Evolutionary conservation across 2,113 vertebrate genomes (phyloP), one percentile per base, ranked within the genome.

Genomic region (Orcinus orca): DNA sequence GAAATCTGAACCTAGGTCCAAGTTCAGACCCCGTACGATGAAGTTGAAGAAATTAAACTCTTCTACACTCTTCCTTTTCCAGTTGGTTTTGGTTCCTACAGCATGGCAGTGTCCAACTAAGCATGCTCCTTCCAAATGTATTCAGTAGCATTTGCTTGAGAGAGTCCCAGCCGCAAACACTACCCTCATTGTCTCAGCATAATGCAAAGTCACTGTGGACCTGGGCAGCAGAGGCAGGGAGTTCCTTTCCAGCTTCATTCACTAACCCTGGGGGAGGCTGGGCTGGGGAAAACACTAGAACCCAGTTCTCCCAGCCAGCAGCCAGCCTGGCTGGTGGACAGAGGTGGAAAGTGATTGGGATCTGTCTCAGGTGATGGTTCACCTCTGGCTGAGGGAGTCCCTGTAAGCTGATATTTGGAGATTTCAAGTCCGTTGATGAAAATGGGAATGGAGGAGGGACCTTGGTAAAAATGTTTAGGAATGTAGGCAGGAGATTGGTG

Each of bases 121-220:
- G 47, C 71, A 33, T 14, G 25, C 8, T 20, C 36, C 36, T 68
- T 93, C 79, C 70, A 87, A 95, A 31, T 0, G 0, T 47, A 84
- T 81, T 92, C 62, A 38, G 50, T 94, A 97, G 26, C 79, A 80
- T 96, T 89, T 96, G 63, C 87, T 84, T 87, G 36, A 47, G 20
- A 92, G 36, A 58, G 15, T 41, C 47, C 38, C 12, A 31, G 71
- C n/a, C 88, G 23, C 50, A 71, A 94, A 93, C 79, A 86, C 63
- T 76, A 33, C 26, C 44, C 58, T 92, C 33, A 76, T 58, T 97
- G 92, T 97, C 88, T 50, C 26, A 70, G 58, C 20, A 80, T 23
- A 88, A 67, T 60, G 41, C 86, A 96, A 63, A 83, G 89, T 95
- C 93, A 96, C 87, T 0, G 1, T 65, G 38, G 82, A 55, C 50